A percentile compares a stretch with the other conserved stretches of the same genome.
phyloP scores from a whole-genome alignment of 2,797 vertebrate species.

The Limnodromus scolopaceus region DNA sequence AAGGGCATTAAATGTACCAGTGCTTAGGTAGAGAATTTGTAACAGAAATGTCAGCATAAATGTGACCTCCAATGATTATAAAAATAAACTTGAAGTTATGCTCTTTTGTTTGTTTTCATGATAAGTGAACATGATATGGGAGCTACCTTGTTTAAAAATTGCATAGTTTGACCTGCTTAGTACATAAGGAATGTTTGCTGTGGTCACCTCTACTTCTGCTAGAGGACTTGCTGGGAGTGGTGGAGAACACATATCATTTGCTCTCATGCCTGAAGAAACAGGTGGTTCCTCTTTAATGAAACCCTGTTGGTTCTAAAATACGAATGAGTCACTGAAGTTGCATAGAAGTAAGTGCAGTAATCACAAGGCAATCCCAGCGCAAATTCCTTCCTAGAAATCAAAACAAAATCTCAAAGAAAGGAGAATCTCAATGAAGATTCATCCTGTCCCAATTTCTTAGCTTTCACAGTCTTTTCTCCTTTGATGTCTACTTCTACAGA shows the following conservation, averaged over 20 bases:
- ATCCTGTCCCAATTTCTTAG: not conserved
- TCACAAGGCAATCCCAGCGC: not conserved
- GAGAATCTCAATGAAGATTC: not conserved
- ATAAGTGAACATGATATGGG: not conserved
- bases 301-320: not conserved
- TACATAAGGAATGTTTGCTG: not conserved
- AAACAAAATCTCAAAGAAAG: not conserved
- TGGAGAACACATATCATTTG: not conserved
- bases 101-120: not conserved
- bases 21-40: not conserved
- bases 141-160: not conserved
- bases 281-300: not conserved
- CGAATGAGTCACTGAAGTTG: not conserved
- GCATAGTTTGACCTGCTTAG: not conserved
- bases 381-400: constrained; percentile 1
- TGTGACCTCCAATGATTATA: not conserved
- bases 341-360: not conserved
- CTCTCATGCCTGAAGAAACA: not conserved
- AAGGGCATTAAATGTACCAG: not conserved
- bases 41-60: not conserved
- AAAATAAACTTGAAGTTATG: not conserved
- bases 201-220: not conserved
- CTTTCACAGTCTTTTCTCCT: not conserved
- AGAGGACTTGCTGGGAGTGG: not conserved
- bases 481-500: not conserved